Base-by-base conservation (phyloP, 1,140 invertebrate genomes). In the Acromyrmex heyeri region DNA sequence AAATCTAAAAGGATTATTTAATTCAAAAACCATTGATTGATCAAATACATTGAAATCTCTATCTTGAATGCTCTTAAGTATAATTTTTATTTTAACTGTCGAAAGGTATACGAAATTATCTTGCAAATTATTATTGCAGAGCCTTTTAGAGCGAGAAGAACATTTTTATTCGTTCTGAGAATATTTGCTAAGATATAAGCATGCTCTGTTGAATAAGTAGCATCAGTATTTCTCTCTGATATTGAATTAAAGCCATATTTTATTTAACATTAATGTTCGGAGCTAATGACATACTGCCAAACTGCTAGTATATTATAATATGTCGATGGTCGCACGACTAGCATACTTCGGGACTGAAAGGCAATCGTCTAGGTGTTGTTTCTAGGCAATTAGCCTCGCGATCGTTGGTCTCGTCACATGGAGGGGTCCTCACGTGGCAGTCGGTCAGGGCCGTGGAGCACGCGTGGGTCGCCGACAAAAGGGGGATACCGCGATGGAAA, bases 381-480 rank as follows among this genome's bases (percentile, higher is more conserved):
- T 72, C 79, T 44, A 30, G 79, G 38, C 27, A 87, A 88, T 86
- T 69, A 75, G 53, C 59, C 53, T 65, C 67, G 69, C 67, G 62
- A 69, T 67, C 61, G 16, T 24, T 44, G 79, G 48, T 82, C 65
- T 69, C 79, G 79, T 87, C 86, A 90, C 86, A 85, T 87, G 89
- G 55, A 79, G 78, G 69, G 76, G 78, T 90, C 73, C 86, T 86
- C 89, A 86, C 89, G 89, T 91, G 89, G 82, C 88, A 91, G 88
- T 91, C 89, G 91, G 92, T 92, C 92, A 92, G 89, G 90, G 91
- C 88, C 86, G 81, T 75, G 61, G 57, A 90, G 82, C 64, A 81
- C 79, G 88, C 79, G 57, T 83, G 69, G 69, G 10, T 18, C 79
- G 59, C 44, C 77, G 86, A 90, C 75, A 88, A 90, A 86, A 89